These are phyloP conservation scores for Drosophila teissieri DNA, from an alignment of 1,140 invertebrate genomes.

Conservation along the genomic window DNA sequence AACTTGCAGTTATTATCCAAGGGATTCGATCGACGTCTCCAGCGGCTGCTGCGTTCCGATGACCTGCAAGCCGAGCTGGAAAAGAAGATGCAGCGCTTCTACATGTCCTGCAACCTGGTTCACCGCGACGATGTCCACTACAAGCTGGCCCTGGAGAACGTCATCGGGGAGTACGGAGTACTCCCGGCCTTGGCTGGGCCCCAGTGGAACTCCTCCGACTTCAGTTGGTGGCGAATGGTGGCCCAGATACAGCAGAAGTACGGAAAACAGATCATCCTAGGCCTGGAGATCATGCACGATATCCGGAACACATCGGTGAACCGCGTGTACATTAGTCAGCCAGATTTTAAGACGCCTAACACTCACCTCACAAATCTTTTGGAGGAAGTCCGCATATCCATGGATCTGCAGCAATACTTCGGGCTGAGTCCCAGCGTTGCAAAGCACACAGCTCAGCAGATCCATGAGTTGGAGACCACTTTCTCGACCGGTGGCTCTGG, in stretches of 20 bases:
- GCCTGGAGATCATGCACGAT: constrained; percentile 57
- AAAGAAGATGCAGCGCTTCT: constrained; percentile 63
- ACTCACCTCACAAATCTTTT: background rate
- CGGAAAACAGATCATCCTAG: constrained; percentile 53
- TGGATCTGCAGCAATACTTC: constrained; percentile 41
- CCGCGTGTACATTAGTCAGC: constrained; percentile 51
- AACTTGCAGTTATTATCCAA: constrained; percentile 54
- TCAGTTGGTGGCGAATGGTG: constrained; percentile 67
- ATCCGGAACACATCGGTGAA: constrained; percentile 52
- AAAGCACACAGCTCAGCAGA: constrained; percentile 25
- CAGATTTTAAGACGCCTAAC: background rate
- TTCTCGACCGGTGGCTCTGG: background rate
- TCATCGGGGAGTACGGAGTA: constrained; percentile 53
- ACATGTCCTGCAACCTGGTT: constrained; percentile 45
- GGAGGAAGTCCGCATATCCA: constrained; percentile 4
- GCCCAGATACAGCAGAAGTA: constrained; percentile 64
- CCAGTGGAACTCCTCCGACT: constrained; percentile 46
- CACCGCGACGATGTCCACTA: constrained; percentile 52
- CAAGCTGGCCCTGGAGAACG: constrained; percentile 44
- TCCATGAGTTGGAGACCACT: constrained; percentile 19
- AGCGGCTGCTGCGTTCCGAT: constrained; percentile 33
- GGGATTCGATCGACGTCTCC: constrained; percentile 56
- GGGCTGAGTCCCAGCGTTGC: constrained; percentile 25
- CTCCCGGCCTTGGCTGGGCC: constrained; percentile 41
- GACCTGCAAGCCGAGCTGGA: constrained; percentile 38